These are phyloP conservation scores for Trichogramma dendrolimi DNA, from an alignment of 2,888 invertebrate genomes.

Conservation along the genomic window DNA sequence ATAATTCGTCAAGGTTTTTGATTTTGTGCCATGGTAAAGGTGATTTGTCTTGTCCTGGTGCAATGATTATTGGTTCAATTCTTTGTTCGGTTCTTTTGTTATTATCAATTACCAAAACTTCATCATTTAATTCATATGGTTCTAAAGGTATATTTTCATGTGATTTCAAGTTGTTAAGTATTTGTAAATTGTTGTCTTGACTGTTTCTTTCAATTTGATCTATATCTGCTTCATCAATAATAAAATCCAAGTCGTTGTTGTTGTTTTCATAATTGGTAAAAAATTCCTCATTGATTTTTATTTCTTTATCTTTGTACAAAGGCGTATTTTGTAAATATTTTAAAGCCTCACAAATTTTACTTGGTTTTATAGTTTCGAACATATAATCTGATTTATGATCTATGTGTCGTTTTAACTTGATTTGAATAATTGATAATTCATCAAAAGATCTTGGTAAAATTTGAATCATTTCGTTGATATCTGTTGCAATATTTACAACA, in stretches of 20 bases:
- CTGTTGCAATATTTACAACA: slow-evolving; percentile 34
- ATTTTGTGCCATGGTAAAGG: slow-evolving; percentile 33
- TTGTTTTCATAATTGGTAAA: slow-evolving; percentile 18
- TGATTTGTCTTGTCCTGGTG: slow-evolving; percentile 34
- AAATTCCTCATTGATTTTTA: slow-evolving; percentile 19
- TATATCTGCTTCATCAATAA: slow-evolving; percentile 19
- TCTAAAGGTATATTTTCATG: slow-evolving; percentile 20
- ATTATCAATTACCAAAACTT: slow-evolving; percentile 30
- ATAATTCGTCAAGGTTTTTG: slow-evolving; percentile 32
- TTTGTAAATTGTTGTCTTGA: neutral
- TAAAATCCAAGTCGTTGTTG: slow-evolving; percentile 16
- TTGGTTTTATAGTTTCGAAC: slow-evolving; percentile 37
- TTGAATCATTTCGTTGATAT: slow-evolving; percentile 27
- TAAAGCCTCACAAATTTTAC: slow-evolving; percentile 22
- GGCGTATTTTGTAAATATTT: slow-evolving; percentile 18
- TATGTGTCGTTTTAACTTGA: slow-evolving; percentile 38
- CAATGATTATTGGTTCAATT: slow-evolving; percentile 26
- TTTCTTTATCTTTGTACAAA: slow-evolving; percentile 19
- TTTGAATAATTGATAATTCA: slow-evolving; percentile 35
- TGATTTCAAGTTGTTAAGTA: neutral
- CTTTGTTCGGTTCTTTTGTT: slow-evolving; percentile 21
- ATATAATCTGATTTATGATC: slow-evolving; percentile 35
- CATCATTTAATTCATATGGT: slow-evolving; percentile 21
- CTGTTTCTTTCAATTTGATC: neutral
- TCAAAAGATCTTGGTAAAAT: slow-evolving; percentile 29